These are phyloP conservation scores for Andrena cerasifolii DNA, from an alignment of 1,140 invertebrate species.

Conservation along the genomic window DNA sequence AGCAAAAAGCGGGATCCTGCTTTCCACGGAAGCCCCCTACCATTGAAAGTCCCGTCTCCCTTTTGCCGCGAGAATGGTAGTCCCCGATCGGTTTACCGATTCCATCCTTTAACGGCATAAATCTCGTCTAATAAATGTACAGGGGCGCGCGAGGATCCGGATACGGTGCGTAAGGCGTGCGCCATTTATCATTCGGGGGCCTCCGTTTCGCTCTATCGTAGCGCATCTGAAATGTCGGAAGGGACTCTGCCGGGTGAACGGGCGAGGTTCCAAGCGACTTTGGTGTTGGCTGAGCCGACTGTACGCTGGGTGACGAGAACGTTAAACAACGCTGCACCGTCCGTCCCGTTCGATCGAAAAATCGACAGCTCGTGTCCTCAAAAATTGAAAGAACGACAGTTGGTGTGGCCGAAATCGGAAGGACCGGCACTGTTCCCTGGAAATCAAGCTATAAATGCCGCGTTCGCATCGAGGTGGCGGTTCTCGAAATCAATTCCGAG, in stretches of 20 bases:
- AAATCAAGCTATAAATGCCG: slow-evolving; percentile 31
- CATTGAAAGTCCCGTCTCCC: slow-evolving; percentile 5
- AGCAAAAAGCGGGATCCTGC: not conserved
- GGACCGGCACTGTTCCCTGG: slow-evolving; percentile 1
- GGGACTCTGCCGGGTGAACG: not conserved
- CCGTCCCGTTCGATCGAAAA: no score
- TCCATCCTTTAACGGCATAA: slow-evolving; percentile 32
- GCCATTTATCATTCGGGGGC: slow-evolving; percentile 34
- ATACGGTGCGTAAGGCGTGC: not conserved
- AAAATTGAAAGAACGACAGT: not conserved
- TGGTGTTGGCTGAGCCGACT: no score
- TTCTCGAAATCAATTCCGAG: not conserved
- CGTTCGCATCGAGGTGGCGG: not conserved
- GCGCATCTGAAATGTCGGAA: slow-evolving; percentile 12
- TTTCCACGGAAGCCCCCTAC: not conserved
- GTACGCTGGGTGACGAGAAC: no score
- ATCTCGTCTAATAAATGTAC: slow-evolving; percentile 42
- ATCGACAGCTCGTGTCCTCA: no score
- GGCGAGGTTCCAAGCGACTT: not conserved
- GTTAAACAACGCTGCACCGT: no score
- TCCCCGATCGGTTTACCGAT: slow-evolving; percentile 35
- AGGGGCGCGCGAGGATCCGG: slow-evolving; percentile 5
- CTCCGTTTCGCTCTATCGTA: slow-evolving; percentile 4
- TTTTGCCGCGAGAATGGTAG: no score
- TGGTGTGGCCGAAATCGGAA: not conserved